A percentile compares a stretch with the other conserved stretches of the same genome.
Conservation (phyloP, 2,113 vertebrate genomes). For the Cryptotis parvus region DNA sequence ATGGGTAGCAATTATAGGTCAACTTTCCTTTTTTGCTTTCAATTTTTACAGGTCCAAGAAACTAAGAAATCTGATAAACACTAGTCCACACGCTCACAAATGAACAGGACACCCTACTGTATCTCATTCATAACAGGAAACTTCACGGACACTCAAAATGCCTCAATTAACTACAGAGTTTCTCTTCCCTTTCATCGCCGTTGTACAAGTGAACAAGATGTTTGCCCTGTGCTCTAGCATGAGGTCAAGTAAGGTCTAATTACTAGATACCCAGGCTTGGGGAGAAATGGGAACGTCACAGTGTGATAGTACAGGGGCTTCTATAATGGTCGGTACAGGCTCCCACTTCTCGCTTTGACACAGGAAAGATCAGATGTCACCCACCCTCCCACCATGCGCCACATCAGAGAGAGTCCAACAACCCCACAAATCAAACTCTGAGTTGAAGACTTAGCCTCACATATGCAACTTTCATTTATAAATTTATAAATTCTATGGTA, state of each 20-base stretch:
- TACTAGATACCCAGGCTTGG: neutral
- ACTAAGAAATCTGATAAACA: conserved; percentile 1
- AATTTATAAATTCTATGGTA: conserved; percentile 7
- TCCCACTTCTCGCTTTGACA: neutral
- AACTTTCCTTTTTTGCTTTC: neutral
- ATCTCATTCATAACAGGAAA: neutral
- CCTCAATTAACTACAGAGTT: neutral
- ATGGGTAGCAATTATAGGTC: neutral
- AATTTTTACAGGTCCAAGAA: conserved; percentile 20
- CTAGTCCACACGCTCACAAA: neutral
- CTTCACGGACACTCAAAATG: neutral
- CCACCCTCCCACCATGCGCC: neutral
- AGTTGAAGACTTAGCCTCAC: conserved; percentile 13
- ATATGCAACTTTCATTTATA: neutral
- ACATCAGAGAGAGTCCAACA: neutral
- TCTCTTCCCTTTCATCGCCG: neutral
- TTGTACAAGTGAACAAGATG: neutral
- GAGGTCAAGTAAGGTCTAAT: neutral
- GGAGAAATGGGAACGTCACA: neutral
- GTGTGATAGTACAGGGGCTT: neutral
- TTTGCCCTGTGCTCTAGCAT: neutral
- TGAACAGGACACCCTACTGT: neutral
- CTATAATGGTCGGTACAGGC: neutral
- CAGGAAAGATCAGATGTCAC: neutral
- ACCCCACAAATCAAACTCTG: neutral